A percentile compares a stretch with the other conserved stretches of the same genome.
Conservation (phyloP, 2,888 invertebrate species). For the Ceraclea dissimilis region DNA sequence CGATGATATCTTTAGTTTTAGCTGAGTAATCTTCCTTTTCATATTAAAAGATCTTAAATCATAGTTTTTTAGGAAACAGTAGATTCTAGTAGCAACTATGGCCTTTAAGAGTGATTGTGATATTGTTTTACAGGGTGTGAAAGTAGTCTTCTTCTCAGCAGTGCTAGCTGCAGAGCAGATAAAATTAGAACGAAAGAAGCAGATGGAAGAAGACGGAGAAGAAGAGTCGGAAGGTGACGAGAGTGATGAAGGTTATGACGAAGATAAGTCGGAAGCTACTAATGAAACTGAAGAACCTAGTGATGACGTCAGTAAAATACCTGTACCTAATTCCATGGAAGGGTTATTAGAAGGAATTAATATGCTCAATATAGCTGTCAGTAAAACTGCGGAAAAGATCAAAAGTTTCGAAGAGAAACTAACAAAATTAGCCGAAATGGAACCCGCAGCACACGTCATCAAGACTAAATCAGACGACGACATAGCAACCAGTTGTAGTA, state of each 20-base stretch:
- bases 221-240: constrained; percentile 29
- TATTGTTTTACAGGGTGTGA: constrained; percentile 43
- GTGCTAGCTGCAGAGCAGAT: constrained; percentile 50
- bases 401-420: constrained; percentile 37
- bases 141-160: constrained; percentile 89
- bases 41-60: no score
- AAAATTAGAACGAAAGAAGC: constrained; percentile 31
- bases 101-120: no score
- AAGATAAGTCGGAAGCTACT: constrained; percentile 11
- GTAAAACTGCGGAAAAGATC: constrained; percentile 48
- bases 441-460: not conserved
- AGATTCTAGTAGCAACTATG: no score
- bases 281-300: constrained; percentile 7
- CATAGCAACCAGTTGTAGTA: not conserved
- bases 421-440: constrained; percentile 5
- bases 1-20: no score
- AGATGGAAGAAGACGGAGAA: constrained; percentile 25
- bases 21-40: no score
- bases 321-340: constrained; percentile 29
- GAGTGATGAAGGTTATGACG: constrained; percentile 28
- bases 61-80: no score
- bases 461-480: not conserved
- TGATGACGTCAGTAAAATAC: constrained; percentile 4
- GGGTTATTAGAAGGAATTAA: constrained; percentile 45
- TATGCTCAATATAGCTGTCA: constrained; percentile 47